Evolutionary conservation across 30 jellyfish, hydroid and myxozoan genomes (phyloP), one percentile per base, ranked within the genome.

Genomic region (Pelagia noctiluca): DNA sequence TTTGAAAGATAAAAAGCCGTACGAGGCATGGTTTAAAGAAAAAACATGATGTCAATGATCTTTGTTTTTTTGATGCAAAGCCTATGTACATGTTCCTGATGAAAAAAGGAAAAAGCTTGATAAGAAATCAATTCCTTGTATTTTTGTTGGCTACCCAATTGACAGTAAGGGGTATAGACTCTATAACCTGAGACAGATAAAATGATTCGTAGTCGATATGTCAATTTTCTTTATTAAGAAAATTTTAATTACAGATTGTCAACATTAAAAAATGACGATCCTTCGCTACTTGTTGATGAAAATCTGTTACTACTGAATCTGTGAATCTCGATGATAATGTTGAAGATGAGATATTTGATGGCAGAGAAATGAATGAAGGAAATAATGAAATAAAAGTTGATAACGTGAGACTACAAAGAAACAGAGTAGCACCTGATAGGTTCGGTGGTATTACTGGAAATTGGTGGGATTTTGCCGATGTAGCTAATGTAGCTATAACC

Each of bases 71-170:
- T 83, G 89, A 18, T 79, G 90, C 63, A 31, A 35, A 32, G 72
- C 84, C 19, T 79, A 30, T 35, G 64, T 79, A 34, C 90, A 79
- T 50, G 48, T 79, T 32, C 84, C 84, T 35, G 28, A 35, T 29
- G 70, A 36, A 36, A 12, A 18, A 13, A 19, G 83, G 18, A 70
- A 35, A 7, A 70, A 79, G 62, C 63, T 50, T 72, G 82, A 79
- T 31, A 33, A 47, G 23, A 79, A 35, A 42, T 79, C 73, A 26
- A 60, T 60, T n/a, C 5, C 72, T 10, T 60, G 72, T n/a, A n/a
- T 60, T 5, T 60, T 60, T n/a, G 23, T 60, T 26, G 72, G 72
- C 5, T 60, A 60, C 23, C 19, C 19, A 60, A n/a, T 24, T 5
- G 21, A 8, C 19, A 26, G 34, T 10, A 60, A 60, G 8, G 72